Evolutionary conservation across 2,888 invertebrate species (phyloP).

Genomic region (Stenodema calcarata): DNA sequence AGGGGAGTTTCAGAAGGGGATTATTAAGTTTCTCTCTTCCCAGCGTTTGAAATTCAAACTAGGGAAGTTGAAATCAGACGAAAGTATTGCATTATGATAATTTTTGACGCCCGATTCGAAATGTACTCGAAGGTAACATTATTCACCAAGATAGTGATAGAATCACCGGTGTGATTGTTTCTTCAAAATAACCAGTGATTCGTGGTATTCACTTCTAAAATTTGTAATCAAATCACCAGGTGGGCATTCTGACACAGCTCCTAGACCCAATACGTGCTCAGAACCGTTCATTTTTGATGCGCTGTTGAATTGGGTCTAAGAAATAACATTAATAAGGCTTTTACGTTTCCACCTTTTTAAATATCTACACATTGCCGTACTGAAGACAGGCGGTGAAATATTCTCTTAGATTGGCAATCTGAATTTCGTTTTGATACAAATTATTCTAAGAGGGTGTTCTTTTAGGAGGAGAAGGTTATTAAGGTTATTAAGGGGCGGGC

Average conservation of each 20-base stretch:
- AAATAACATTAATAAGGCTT: neutral
- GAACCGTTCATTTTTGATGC: neutral
- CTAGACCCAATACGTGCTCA: neutral
- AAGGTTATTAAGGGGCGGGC: constrained; percentile 69
- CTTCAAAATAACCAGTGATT: neutral
- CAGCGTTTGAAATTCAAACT: too few relatives aligned
- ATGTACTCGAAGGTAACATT: neutral
- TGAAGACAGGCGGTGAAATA: neutral
- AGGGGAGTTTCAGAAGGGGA: too few relatives aligned
- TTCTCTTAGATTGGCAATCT: neutral
- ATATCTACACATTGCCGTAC: neutral
- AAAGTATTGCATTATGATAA: neutral
- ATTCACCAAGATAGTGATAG: neutral
- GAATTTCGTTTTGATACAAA: neutral
- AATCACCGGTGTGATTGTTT: neutral
- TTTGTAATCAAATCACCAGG: neutral
- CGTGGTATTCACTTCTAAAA: neutral
- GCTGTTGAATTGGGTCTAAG: neutral
- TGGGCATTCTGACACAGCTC: neutral
- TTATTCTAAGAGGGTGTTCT: neutral
- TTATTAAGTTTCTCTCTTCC: too few relatives aligned
- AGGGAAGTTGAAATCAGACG: neutral
- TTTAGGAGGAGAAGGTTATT: too few relatives aligned
- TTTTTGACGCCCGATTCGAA: neutral
- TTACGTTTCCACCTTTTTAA: neutral